phyloP scores from a whole-genome alignment of 2,888 invertebrate species.

The Patella caerulea region DNA sequence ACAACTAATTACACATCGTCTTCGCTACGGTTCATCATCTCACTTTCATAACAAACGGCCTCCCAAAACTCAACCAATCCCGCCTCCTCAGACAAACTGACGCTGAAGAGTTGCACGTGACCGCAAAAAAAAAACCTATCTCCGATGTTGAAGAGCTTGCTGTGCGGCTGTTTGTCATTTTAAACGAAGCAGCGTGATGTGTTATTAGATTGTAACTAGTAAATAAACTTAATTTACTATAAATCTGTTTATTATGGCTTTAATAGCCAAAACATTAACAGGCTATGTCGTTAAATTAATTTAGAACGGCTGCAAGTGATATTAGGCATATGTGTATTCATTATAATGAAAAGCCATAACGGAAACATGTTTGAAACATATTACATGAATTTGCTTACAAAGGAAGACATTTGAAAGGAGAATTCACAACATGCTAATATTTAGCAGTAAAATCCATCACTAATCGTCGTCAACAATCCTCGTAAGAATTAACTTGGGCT shows the following conservation, averaged over 20 bases:
- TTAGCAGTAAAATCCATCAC: no score
- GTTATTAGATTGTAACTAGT: conserved; percentile 13
- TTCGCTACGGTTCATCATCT: conserved; percentile 16
- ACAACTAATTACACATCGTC: conserved; percentile 29
- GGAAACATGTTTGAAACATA: conserved; percentile 1
- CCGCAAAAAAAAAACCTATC: conserved; percentile 19
- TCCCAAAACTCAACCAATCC: conserved; percentile 1
- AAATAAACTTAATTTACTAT: conserved; percentile 13
- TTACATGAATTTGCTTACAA: background rate
- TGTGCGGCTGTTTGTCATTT: conserved; percentile 20
- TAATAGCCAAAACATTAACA: conserved; percentile 12
- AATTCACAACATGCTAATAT: background rate
- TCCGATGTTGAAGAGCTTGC: conserved; percentile 2
- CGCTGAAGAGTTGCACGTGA: conserved; percentile 16
- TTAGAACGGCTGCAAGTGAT: conserved; percentile 13
- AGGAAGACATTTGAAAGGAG: background rate
- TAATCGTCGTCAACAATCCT: no score
- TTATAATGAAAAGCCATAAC: conserved; percentile 1
- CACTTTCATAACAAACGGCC: conserved; percentile 4
- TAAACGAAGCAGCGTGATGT: conserved; percentile 3
- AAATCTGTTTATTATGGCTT: conserved; percentile 10
- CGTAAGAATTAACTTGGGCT: no score
- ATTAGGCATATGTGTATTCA: conserved; percentile 7
- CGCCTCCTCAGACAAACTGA: conserved; percentile 19
- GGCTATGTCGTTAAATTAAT: conserved; percentile 12